Evolutionary conservation across 2,113 vertebrate species (phyloP).

Genomic region (Arothron firmamentum): DNA sequence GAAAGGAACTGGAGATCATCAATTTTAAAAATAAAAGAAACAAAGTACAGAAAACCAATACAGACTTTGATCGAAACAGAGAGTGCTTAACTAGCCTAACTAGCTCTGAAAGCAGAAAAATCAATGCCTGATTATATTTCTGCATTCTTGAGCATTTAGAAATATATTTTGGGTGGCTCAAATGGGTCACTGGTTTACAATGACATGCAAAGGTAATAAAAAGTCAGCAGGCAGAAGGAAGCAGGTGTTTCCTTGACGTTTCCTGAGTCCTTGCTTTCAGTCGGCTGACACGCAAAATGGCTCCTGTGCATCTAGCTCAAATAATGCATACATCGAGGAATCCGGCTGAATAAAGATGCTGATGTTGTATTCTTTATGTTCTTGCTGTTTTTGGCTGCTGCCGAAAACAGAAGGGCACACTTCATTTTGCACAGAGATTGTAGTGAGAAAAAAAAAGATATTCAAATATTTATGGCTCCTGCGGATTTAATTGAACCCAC

Average conservation of each 20-base stretch:
- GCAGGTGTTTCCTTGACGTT: constrained; percentile 55
- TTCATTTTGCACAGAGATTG: too few relatives aligned
- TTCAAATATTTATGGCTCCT: too few relatives aligned
- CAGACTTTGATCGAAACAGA: constrained; percentile 11
- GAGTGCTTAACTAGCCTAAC: background rate
- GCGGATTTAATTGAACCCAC: too few relatives aligned
- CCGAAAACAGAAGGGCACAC: too few relatives aligned
- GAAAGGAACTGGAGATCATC: constrained; percentile 35
- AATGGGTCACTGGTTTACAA: background rate
- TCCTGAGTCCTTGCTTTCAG: constrained; percentile 24
- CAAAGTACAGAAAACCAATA: constrained; percentile 3
- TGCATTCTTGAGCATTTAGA: background rate
- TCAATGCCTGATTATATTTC: too few relatives aligned
- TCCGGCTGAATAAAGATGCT: too few relatives aligned
- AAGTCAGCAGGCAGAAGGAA: constrained; percentile 38
- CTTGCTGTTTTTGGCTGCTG: too few relatives aligned
- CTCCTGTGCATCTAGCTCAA: constrained; percentile 16
- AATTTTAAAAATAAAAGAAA: constrained; percentile 15
- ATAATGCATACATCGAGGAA: constrained; percentile 16
- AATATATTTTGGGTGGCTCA: background rate
- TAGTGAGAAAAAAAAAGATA: too few relatives aligned
- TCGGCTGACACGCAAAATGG: constrained; percentile 54
- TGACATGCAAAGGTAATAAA: background rate
- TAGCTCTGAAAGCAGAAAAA: too few relatives aligned
- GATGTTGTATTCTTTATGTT: too few relatives aligned